Evolutionary conservation across 2,888 invertebrate species (phyloP), one percentile per base, ranked within the genome.

Genomic region (Melitaea athalia): DNA sequence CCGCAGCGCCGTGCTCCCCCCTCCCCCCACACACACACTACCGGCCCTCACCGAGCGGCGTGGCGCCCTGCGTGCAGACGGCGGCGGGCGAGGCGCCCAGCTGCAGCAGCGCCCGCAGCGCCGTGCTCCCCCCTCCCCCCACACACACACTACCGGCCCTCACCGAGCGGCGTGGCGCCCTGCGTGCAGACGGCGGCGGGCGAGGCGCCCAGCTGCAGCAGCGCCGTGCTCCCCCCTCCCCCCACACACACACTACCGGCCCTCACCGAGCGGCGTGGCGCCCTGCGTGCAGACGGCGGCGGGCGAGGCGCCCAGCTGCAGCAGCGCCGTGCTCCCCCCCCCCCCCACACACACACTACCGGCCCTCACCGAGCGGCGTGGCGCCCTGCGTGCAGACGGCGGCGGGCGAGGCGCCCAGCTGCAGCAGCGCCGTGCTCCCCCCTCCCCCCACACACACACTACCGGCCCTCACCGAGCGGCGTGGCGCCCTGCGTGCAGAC

Each of bases 111-210:
- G 64, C 24, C 97, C 61, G 95, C 94, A 50, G 95, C 94, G 80
- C 95, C 99, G 97, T 0, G 99, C 99, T 82, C 99, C 97, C 99
- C 99, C n/a, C n/a, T n/a, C n/a, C n/a, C n/a, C n/a, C n/a, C n/a
- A n/a, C n/a, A n/a, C n/a, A 99, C 64, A 98, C 97, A 15, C 24
- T 24, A 24, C 24, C 24, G 24, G 24, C 24, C 24, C 10, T 43
- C 81, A 95, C 96, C 96, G 71, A 99, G 98, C 98, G 47, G 98
- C 98, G 91, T 99, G 99, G 90, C 0, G 99, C 97, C 0, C 98
- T 98, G 69, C 99, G 94, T 73, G 95, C 95, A 99, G 0, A 97
- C 96, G 77, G 86, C 98, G 98, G 73, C 96, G 94, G 89, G 98
- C 98, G 94, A 86, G 0, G 73, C 96, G 95, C 0, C 97, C 97